Evolutionary conservation across 1,140 invertebrate genomes (phyloP).

Genomic region (Drosophila virilis): DNA sequence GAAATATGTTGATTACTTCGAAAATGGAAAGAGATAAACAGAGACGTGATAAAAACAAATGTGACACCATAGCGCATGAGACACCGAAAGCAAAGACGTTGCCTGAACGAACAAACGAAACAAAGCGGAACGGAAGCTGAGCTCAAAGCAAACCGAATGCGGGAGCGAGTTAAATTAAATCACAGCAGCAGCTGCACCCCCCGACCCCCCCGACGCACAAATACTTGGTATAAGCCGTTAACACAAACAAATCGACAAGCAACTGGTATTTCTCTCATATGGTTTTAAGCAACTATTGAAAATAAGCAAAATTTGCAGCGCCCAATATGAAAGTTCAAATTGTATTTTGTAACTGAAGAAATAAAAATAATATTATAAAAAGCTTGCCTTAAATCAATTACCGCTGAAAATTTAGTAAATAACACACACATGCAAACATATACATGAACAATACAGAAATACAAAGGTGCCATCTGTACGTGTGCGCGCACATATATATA

Average conservation of each 20-base stretch:
- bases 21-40: conserved; percentile 38
- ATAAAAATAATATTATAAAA: conserved; percentile 4
- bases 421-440: conserved; percentile 39
- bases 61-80: background rate
- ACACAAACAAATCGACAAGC: conserved; percentile 55
- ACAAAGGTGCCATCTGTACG: background rate
- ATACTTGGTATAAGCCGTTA: too few relatives aligned
- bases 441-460: conserved; percentile 22
- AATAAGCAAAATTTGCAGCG: background rate
- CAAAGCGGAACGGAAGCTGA: conserved; percentile 65
- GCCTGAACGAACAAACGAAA: conserved; percentile 24
- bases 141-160: conserved; percentile 53
- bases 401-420: conserved; percentile 32
- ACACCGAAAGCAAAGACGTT: conserved; percentile 17
- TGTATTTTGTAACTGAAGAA: conserved; percentile 16
- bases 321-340: conserved; percentile 25
- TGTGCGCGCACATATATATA: too few relatives aligned
- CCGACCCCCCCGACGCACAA: too few relatives aligned
- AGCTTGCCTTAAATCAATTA: too few relatives aligned
- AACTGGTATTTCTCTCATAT: conserved; percentile 52
- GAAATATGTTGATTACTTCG: conserved; percentile 8
- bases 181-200: conserved; percentile 44
- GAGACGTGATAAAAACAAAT: conserved; percentile 35
- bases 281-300: conserved; percentile 37
- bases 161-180: conserved; percentile 64